These are phyloP conservation scores for Macquaria ambigua DNA, from an alignment of 2,113 vertebrate genomes.

Conservation along the genomic window DNA sequence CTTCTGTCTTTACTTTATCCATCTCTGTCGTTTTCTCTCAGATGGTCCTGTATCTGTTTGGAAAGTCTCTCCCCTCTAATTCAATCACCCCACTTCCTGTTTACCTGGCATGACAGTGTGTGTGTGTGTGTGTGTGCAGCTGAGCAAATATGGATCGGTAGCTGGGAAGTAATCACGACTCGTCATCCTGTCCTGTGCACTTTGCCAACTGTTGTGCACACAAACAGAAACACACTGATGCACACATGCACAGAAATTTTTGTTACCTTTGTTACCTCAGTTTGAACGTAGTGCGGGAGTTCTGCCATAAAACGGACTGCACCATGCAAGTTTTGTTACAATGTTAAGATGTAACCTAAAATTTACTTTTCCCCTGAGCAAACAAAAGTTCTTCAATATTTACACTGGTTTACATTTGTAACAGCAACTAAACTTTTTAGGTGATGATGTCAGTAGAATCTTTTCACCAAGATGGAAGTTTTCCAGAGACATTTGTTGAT, in stretches of 20 bases:
- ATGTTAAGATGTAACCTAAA: not conserved
- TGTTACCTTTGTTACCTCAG: too few species aligned
- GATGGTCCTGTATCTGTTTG: constrained; percentile 31
- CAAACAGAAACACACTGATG: constrained; percentile 22
- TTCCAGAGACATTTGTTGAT: not conserved
- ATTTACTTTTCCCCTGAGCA: not conserved
- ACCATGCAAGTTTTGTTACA: not conserved
- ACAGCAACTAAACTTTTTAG: not conserved
- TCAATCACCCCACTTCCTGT: constrained; percentile 74
- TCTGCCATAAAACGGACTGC: not conserved
- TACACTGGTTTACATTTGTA: not conserved
- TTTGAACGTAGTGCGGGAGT: not conserved
- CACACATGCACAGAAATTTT: not conserved
- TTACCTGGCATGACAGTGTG: constrained; percentile 60
- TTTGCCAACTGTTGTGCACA: constrained; percentile 35
- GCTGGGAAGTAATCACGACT: constrained; percentile 64
- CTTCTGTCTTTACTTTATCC: constrained; percentile 15
- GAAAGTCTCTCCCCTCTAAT: constrained; percentile 65
- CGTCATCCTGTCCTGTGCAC: constrained; percentile 58
- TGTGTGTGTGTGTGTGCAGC: constrained; percentile 58
- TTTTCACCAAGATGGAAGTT: not conserved
- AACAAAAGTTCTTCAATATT: not conserved
- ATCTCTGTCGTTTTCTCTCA: constrained; percentile 26
- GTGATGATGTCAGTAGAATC: not conserved
- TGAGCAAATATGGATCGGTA: constrained; percentile 70